Conservation (phyloP, 2,888 invertebrate species). For the Isoperla grammatica region DNA sequence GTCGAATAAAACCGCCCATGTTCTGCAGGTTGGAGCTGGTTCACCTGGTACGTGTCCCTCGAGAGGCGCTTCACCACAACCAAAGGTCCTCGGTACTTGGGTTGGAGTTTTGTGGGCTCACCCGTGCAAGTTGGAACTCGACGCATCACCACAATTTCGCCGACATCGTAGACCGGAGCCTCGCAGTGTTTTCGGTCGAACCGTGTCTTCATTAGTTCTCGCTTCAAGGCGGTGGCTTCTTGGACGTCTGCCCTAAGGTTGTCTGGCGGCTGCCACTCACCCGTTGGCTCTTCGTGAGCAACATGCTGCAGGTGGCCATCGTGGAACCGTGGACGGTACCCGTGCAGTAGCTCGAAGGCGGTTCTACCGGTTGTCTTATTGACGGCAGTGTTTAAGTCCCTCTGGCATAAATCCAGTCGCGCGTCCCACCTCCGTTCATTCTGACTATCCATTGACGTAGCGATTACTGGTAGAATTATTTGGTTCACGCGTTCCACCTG, state of each 20-base stretch:
- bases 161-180: too few relatives aligned
- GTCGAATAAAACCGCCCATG: slow-evolving; percentile 6
- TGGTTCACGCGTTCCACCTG: slow-evolving; percentile 30
- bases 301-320: slow-evolving; percentile 18
- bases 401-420: slow-evolving; percentile 18
- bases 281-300: not conserved
- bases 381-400: slow-evolving; percentile 26
- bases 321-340: slow-evolving; percentile 21
- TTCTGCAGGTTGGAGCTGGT: not conserved
- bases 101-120: slow-evolving; percentile 15
- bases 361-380: slow-evolving; percentile 28
- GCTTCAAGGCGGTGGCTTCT: too few relatives aligned
- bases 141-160: too few relatives aligned
- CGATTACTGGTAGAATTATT: slow-evolving; percentile 27
- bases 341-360: slow-evolving; percentile 28
- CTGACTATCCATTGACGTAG: too few relatives aligned
- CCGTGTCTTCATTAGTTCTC: too few relatives aligned
- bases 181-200: too few relatives aligned
- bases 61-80: not conserved
- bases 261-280: too few relatives aligned
- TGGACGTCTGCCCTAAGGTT: too few relatives aligned
- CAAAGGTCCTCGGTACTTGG: too few relatives aligned
- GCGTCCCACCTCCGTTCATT: slow-evolving; percentile 26
- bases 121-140: not conserved
- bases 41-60: not conserved